phyloP scores from a whole-genome alignment of 2,888 invertebrate genomes.

The Melinaea menophilus region DNA sequence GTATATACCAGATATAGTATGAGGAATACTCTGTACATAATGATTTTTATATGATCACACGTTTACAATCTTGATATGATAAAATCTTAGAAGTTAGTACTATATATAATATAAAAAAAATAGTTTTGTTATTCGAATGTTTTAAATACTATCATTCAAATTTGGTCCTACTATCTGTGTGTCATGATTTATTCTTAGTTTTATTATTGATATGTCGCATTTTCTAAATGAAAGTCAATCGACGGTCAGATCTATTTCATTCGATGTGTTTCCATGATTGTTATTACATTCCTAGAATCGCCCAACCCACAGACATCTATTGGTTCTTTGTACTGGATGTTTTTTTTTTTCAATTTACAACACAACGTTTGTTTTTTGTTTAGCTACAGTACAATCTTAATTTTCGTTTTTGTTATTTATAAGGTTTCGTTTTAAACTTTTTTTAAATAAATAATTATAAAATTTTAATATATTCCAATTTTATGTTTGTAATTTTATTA shows the following conservation, averaged over 20 bases:
- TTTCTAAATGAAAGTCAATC: slow-evolving; percentile 9
- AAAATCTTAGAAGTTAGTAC: no score
- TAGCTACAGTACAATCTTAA: background rate
- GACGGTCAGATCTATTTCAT: slow-evolving; percentile 32
- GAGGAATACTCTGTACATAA: no score
- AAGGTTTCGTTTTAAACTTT: no score
- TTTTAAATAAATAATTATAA: no score
- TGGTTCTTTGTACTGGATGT: slow-evolving; percentile 18
- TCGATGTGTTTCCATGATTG: slow-evolving; percentile 52
- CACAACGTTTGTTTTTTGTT: slow-evolving; percentile 12
- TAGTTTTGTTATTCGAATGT: background rate
- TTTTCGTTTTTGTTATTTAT: background rate
- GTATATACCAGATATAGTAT: no score
- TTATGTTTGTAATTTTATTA: no score
- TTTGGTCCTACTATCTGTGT: background rate
- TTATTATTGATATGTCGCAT: slow-evolving; percentile 1
- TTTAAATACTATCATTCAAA: background rate
- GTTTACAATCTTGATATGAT: no score
- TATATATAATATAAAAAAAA: no score
- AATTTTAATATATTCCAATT: no score
- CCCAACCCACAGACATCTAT: slow-evolving; percentile 30
- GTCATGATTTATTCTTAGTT: background rate
- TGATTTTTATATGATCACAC: no score
- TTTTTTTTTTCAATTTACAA: slow-evolving; percentile 19
- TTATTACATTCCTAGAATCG: slow-evolving; percentile 50